Base-by-base conservation (phyloP, 2,888 invertebrate species). In the Drosophila dives region DNA sequence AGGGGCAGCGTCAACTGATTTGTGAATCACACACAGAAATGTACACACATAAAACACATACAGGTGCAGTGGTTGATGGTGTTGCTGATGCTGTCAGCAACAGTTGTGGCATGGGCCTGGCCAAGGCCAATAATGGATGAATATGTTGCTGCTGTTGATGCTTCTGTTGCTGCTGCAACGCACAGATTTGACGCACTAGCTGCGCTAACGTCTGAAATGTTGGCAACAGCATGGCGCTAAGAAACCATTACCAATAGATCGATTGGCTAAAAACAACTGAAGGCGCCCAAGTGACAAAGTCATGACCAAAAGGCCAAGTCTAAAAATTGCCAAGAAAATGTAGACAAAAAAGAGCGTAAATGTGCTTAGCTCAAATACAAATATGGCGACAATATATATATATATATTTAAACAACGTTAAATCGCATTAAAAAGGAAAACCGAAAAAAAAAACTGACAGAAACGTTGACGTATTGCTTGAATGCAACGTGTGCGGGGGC, bases 191-290 rank as follows among this genome's bases (percentile, higher is more conserved):
- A 56, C 86, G 80, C 63, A 91, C 73, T 61, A 90, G 75, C 64
- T 80, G 84, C 38, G 86, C 83, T 56, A 91, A 63, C 64, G 81
- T 70, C 66, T 84, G 87, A 81, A 91, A 82, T 63, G 91, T 89
- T 74, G 90, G 91, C 83, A 91, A 71, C 65, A 91, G 59, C 91
- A 91, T 91, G 54, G 53, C 62, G 58, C 54, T 36, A 38, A 34
- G 40, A 17, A 55, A 66, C 11, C 51, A 33, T 33, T 51, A 32
- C 51, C 59, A 64, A 60, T 50, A 55, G 73, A 82, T 82, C 86
- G 77, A 73, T 67, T 51, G 56, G 42, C 63, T 20, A 58, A 61
- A 48, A 73, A 66, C 58, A 74, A 85, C 86, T 86, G 83, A 80
- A 75, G 72, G 69, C 71, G 54, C 49, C 59, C 74, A 80, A 78